These are phyloP conservation scores for Podabrus alpinus DNA, from an alignment of 2,888 invertebrate species.

Conservation along the genomic window DNA sequence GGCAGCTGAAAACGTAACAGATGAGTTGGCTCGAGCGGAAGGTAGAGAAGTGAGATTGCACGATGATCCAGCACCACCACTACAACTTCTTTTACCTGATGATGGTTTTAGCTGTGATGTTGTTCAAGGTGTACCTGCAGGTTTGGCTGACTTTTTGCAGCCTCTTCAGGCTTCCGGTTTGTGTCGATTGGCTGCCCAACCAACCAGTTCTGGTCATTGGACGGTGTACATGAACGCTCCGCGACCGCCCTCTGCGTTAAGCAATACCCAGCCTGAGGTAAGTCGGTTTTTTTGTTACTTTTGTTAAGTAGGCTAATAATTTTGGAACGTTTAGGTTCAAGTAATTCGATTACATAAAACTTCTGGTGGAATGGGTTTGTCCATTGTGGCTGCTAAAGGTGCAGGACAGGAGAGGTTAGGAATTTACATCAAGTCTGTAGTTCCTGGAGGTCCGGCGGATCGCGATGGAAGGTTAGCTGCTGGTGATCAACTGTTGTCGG, in stretches of 20 bases:
- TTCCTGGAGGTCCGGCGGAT: slow-evolving; percentile 90
- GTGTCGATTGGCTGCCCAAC: slow-evolving; percentile 88
- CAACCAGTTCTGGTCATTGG: slow-evolving; percentile 91
- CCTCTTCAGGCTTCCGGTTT: slow-evolving; percentile 83
- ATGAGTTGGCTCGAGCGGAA: slow-evolving; percentile 88
- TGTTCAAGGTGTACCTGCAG: slow-evolving; percentile 86
- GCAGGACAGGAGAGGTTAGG: slow-evolving; percentile 69
- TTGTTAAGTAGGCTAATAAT: not conserved
- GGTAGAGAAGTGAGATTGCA: slow-evolving; percentile 87
- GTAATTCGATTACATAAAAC: slow-evolving; percentile 91
- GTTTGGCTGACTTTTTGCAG: slow-evolving; percentile 83
- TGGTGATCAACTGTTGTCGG: slow-evolving; percentile 95
- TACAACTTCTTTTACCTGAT: slow-evolving; percentile 92
- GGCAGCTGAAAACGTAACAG: slow-evolving; percentile 87
- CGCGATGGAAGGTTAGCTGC: slow-evolving; percentile 93
- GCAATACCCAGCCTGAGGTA: slow-evolving; percentile 55
- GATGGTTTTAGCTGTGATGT: slow-evolving; percentile 98
- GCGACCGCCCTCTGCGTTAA: slow-evolving; percentile 52
- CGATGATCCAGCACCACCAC: slow-evolving; percentile 87
- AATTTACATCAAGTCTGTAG: slow-evolving; percentile 98
- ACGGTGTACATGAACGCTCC: slow-evolving; percentile 84
- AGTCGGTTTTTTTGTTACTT: slow-evolving; percentile 2
- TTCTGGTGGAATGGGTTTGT: slow-evolving; percentile 95
- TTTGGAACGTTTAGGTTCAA: slow-evolving; percentile 59
- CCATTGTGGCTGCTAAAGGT: slow-evolving; percentile 94